Evolutionary conservation across 2,888 invertebrate genomes (phyloP).

Genomic region (Lithophane leautieri): DNA sequence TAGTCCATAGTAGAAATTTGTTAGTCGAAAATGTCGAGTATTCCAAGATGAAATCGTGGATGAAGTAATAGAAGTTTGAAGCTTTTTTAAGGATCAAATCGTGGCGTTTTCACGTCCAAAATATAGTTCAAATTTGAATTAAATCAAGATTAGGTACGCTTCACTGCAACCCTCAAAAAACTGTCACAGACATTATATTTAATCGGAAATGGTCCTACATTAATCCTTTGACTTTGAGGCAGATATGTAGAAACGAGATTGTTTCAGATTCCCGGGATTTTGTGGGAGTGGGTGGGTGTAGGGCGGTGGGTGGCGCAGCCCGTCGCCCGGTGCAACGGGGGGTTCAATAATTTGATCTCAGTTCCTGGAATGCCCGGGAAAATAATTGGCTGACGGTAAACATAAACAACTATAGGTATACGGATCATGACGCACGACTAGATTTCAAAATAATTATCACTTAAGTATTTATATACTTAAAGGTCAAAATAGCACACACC

Average conservation of each 20-base stretch:
- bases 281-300: neutral
- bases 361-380: conserved; percentile 19
- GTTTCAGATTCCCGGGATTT: neutral
- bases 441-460: neutral
- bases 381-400: neutral
- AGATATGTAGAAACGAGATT: neutral
- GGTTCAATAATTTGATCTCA: neutral
- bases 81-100: neutral
- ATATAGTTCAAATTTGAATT: neutral
- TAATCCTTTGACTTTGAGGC: neutral
- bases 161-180: neutral
- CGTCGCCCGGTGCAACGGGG: conserved; percentile 12
- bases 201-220: neutral
- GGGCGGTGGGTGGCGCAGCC: conserved; percentile 20
- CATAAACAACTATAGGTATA: neutral
- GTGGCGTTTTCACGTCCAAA: too few relatives aligned
- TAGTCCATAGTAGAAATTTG: neutral
- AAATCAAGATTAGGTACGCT: neutral
- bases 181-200: neutral
- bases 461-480: neutral
- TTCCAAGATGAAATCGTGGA: neutral
- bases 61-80: neutral
- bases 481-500: neutral
- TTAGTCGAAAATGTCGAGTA: neutral
- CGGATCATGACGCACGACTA: neutral